phyloP scores from a whole-genome alignment of 2,888 invertebrate genomes.

The Hydrotaea diabolus region DNA sequence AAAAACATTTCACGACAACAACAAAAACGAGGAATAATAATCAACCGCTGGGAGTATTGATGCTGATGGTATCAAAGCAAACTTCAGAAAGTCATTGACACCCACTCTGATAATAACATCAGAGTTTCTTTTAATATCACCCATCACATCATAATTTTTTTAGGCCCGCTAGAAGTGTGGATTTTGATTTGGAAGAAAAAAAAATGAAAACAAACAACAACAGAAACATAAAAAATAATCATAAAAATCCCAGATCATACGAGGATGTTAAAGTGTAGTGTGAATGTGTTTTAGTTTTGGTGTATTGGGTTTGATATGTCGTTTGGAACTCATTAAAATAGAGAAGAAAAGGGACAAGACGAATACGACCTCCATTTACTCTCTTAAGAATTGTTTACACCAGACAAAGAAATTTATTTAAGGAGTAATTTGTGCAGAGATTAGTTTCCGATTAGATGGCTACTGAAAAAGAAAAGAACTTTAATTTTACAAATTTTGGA shows the following conservation, averaged over 20 bases:
- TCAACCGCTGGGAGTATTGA: not conserved
- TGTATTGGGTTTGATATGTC: too few species aligned
- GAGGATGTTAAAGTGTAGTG: slow-evolving; percentile 23
- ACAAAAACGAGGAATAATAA: not conserved
- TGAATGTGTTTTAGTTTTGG: too few species aligned
- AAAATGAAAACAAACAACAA: slow-evolving; percentile 19
- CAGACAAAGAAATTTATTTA: too few species aligned
- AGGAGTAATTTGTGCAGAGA: too few species aligned
- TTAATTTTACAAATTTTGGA: too few species aligned
- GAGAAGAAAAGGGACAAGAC: too few species aligned
- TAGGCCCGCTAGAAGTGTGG: not conserved
- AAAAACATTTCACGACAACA: not conserved
- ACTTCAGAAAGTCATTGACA: slow-evolving; percentile 50
- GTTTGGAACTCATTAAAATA: too few species aligned
- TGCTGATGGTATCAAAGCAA: not conserved
- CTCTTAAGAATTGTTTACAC: too few species aligned
- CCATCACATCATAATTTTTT: slow-evolving; percentile 40
- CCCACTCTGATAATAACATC: slow-evolving; percentile 26
- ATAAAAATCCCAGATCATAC: slow-evolving; percentile 22
- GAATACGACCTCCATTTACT: too few species aligned
- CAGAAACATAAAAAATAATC: too few species aligned
- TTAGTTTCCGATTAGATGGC: too few species aligned
- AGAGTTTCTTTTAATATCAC: slow-evolving; percentile 27
- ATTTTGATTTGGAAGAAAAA: slow-evolving; percentile 6
- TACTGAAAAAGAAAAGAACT: too few species aligned